phyloP scores from a whole-genome alignment of 1,140 invertebrate genomes.

The Drosophila nebulosa region DNA sequence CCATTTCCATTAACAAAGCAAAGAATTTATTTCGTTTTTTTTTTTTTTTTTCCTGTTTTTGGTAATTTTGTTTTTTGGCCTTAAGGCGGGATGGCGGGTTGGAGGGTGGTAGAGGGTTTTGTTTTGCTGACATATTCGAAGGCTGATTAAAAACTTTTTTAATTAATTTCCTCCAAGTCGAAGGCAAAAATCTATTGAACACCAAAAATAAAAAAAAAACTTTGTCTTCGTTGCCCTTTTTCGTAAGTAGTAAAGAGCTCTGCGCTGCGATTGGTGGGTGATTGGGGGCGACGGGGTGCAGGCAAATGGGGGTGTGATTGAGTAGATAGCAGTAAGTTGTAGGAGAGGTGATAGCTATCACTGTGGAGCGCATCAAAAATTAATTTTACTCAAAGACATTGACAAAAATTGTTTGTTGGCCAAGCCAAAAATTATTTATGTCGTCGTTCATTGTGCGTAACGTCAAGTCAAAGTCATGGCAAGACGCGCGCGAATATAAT shows the following conservation, averaged over 20 bases:
- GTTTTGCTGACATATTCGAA: constrained; percentile 59
- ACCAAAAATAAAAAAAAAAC: constrained; percentile 9
- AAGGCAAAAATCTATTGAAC: constrained; percentile 41
- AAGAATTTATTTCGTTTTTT: background rate
- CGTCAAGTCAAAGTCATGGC: constrained; percentile 1
- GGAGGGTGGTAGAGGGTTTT: background rate
- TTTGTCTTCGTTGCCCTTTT: constrained; percentile 6
- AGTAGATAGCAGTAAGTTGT: background rate
- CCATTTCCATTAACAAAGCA: background rate
- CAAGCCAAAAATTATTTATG: constrained; percentile 67
- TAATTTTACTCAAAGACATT: constrained; percentile 54
- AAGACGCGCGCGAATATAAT: background rate
- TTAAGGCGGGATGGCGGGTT: no score
- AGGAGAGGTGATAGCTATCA: constrained; percentile 17
- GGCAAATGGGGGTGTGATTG: background rate
- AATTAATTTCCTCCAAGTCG: constrained; percentile 70
- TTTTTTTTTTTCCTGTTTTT: background rate
- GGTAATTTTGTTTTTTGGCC: no score
- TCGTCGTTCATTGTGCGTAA: constrained; percentile 41
- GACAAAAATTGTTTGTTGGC: constrained; percentile 42
- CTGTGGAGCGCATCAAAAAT: constrained; percentile 58
- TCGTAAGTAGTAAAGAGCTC: background rate
- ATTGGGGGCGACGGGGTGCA: no score
- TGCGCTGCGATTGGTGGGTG: background rate
- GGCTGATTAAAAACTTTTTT: constrained; percentile 76